These are phyloP conservation scores for Liposcelis brunnea DNA, from an alignment of 2,888 invertebrate species.

Conservation along the genomic window DNA sequence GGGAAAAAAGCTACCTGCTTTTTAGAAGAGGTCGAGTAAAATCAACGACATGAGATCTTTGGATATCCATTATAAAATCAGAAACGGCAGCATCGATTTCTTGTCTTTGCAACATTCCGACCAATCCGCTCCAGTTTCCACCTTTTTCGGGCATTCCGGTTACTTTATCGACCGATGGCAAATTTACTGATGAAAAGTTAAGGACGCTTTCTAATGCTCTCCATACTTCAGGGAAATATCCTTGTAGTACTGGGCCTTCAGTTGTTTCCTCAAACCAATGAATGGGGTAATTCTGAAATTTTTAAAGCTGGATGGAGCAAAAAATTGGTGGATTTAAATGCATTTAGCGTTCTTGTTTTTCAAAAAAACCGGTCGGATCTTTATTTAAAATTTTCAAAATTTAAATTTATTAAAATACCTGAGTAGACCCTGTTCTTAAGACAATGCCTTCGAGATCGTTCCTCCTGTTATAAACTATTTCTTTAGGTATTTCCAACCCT, in stretches of 20 bases:
- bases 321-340: no score
- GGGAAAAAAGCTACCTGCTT: background rate
- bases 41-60: slow-evolving; percentile 5
- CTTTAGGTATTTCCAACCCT: no score
- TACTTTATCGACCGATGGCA: background rate
- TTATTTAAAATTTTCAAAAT: no score
- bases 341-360: no score
- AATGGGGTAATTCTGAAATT: background rate
- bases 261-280: background rate
- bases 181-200: background rate
- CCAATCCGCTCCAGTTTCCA: background rate
- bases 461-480: background rate
- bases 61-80: slow-evolving; percentile 1
- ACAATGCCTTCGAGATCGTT: background rate
- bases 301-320: no score
- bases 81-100: slow-evolving; percentile 1
- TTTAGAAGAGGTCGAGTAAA: background rate
- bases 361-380: no score
- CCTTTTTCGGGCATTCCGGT: background rate
- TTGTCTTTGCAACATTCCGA: background rate
- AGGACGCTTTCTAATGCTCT: background rate
- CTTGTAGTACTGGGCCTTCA: background rate
- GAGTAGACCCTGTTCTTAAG: background rate
- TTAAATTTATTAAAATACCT: no score
- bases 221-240: background rate